Conservation (phyloP, 2,797 vertebrate genomes). For the Streptopelia turtur region DNA sequence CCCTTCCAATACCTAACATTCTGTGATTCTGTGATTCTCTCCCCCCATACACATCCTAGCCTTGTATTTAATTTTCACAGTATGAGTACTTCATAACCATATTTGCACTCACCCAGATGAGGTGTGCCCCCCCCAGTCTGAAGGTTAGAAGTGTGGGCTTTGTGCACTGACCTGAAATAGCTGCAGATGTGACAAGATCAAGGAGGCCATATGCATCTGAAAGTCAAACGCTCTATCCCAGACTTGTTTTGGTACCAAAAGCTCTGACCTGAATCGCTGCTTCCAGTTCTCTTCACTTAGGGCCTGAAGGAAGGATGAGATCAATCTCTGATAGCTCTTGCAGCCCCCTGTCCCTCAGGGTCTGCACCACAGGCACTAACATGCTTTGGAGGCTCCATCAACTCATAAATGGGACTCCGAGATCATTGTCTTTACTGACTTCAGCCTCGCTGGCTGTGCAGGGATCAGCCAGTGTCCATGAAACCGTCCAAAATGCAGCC, state of each 20-base stretch:
- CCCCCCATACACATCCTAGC: neutral
- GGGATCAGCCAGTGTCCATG: neutral
- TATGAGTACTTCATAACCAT: neutral
- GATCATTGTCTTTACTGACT: neutral
- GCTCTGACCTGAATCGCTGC: neutral
- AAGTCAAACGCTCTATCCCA: neutral
- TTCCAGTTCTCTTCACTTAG: neutral
- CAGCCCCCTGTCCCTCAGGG: neutral
- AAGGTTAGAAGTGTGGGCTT: neutral
- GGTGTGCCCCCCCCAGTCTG: rapidly evolving
- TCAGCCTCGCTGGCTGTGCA: neutral
- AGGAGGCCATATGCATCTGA: neutral
- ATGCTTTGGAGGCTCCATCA: neutral
- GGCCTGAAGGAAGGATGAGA: neutral
- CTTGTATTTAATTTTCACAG: neutral
- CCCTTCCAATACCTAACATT: too few relatives aligned
- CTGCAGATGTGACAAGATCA: neutral
- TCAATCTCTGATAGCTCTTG: neutral
- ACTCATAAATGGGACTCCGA: neutral
- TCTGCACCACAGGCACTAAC: neutral
- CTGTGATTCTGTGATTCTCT: neutral
- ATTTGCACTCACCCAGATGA: neutral
- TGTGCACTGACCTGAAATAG: neutral
- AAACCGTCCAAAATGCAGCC: neutral
- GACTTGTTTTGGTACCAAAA: neutral